Evolutionary conservation across 2,888 invertebrate genomes (phyloP).

Genomic region (Drepanosiphum platanoidis): DNA sequence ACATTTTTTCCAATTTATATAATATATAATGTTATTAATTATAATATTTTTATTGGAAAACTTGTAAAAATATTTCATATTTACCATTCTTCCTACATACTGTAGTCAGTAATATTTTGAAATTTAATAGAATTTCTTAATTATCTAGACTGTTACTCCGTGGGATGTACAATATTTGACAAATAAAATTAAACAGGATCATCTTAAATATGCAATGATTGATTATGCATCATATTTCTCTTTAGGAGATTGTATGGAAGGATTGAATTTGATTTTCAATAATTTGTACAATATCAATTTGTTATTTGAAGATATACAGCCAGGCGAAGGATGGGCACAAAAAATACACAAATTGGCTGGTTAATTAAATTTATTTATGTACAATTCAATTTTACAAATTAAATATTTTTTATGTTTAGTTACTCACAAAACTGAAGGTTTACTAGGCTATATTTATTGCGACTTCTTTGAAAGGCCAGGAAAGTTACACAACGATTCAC

Average conservation of each 20-base stretch:
- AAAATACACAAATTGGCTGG: conserved; percentile 91
- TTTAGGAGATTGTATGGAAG: conserved; percentile 95
- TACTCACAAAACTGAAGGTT: conserved; percentile 80
- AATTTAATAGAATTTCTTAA: conserved; percentile 42
- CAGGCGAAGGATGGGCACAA: conserved; percentile 86
- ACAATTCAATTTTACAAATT: conserved; percentile 3
- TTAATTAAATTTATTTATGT: conserved; percentile 63
- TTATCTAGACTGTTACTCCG: conserved; percentile 65
- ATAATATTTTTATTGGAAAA: conserved; percentile 7
- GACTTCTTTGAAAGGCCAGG: conserved; percentile 91
- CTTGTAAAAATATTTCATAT: neutral
- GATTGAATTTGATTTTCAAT: conserved; percentile 87
- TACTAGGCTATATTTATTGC: conserved; percentile 94
- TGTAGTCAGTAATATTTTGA: neutral
- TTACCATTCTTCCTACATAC: conserved; percentile 54
- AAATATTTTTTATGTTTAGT: conserved; percentile 70
- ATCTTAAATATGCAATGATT: conserved; percentile 76
- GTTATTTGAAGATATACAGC: conserved; percentile 76
- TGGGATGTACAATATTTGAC: conserved; percentile 94
- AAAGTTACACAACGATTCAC: conserved; percentile 98
- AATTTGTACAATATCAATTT: conserved; percentile 84
- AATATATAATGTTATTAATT: neutral
- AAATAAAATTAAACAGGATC: conserved; percentile 77
- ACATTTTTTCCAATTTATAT: neutral
- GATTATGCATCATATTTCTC: conserved; percentile 89